These are phyloP conservation scores for Dromaius novaehollandiae DNA, from an alignment of 2,113 vertebrate genomes.

Conservation along the genomic window DNA sequence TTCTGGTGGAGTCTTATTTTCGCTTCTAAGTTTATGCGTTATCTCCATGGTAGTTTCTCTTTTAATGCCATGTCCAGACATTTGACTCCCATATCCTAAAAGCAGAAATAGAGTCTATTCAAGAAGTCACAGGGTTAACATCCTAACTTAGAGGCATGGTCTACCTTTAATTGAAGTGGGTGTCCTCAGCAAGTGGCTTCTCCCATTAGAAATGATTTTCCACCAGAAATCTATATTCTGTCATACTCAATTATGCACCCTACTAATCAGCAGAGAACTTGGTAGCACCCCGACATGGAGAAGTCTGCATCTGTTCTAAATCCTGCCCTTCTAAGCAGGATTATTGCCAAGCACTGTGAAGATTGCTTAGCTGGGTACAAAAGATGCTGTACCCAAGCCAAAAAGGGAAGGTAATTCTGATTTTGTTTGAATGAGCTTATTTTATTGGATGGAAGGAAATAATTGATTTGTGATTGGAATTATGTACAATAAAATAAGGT, in stretches of 20 bases:
- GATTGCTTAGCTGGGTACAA: slow-evolving; percentile 81
- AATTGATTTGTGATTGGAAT: slow-evolving; percentile 40
- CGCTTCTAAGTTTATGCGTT: background rate
- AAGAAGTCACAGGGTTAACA: slow-evolving; percentile 57
- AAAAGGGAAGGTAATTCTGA: slow-evolving; percentile 45
- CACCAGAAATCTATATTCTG: slow-evolving; percentile 75
- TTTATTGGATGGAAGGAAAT: slow-evolving; percentile 44
- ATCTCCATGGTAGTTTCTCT: background rate
- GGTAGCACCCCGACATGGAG: slow-evolving; percentile 62
- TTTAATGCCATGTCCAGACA: background rate
- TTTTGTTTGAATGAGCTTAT: slow-evolving; percentile 57
- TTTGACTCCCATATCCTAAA: background rate
- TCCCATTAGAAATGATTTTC: slow-evolving; percentile 69
- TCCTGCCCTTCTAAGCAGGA: slow-evolving; percentile 70
- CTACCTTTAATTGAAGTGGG: slow-evolving; percentile 62
- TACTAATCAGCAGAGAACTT: slow-evolving; percentile 74
- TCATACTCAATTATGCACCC: slow-evolving; percentile 71
- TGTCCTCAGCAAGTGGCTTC: slow-evolving; percentile 67
- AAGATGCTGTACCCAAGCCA: slow-evolving; percentile 71
- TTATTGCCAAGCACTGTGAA: slow-evolving; percentile 65
- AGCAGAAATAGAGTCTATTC: background rate
- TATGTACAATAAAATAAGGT: slow-evolving; percentile 46
- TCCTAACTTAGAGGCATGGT: slow-evolving; percentile 20
- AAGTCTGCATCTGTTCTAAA: slow-evolving; percentile 76
- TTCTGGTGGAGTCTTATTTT: background rate